Base-by-base conservation (phyloP, 2,113 vertebrate species). In the Arizona elegans region DNA sequence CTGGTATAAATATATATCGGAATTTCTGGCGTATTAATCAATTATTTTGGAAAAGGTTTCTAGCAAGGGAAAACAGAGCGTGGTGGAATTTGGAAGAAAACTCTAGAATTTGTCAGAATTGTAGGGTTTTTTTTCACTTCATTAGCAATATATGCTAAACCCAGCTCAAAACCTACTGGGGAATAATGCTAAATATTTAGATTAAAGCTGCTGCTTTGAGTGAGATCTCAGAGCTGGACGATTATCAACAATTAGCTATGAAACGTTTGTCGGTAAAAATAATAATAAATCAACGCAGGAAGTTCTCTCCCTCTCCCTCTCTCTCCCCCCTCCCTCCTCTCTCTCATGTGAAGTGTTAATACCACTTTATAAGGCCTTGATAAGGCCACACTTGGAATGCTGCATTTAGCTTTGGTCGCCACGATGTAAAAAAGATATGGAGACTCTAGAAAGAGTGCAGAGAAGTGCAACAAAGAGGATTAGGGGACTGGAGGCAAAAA, bases 211-310 rank as follows among this genome's bases (percentile, higher is more conserved):
- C 86, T 70, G 1, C 59, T n/a, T 9, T 12, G 15, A 86, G 53
- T 21, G 17, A 87, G 86, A 89, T 94, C 94, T 95, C 29, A 26
- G 43, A 94, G 43, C 12, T 90, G 87, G 92, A 21, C 85, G 89
- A 54, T 95, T 92, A 43, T 90, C 94, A 91, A 54, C 43, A 85
- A 19, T 50, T 90, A 95, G 87, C 93, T 93, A 24, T 81, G 43
- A 95, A 33, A 33, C 12, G 92, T 75, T 33, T 15, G 65, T 75
- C 12, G 33, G 12, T 75, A 75, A 75, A 75, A 33, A 33, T 33
- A 75, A 75, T 33, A 75, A 75, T 15, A 33, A 15, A 75, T 75
- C 5, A 75, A 70, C 10, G 1, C 65, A 75, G 65, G 65, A 75
- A 75, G 65, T 75, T 33, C 6, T 50, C 47, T 50, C 47, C 6